Evolutionary conservation across 2,113 vertebrate genomes (phyloP), one percentile per base, ranked within the genome.

Genomic region (Austrofundulus limnaeus): DNA sequence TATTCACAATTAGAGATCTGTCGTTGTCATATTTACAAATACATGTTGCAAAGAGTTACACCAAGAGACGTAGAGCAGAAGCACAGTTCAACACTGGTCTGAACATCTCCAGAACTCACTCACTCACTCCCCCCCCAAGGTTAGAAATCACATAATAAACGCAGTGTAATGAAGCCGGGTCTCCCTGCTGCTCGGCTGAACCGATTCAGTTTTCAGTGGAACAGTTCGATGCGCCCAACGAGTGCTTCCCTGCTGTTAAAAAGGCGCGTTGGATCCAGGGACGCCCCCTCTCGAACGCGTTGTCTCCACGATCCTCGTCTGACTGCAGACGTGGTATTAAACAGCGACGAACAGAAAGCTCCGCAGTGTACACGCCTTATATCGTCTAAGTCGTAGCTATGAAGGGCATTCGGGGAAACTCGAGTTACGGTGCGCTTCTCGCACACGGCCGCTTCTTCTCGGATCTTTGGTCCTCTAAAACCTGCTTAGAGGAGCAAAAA

Each of bases 11-110:
- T 59, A 79, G 42, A 78, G 71, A 72, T 73, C 70, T 69, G 68
- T 71, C 42, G 54, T 74, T 66, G 66, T 86, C 75, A 81, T 82
- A 83, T 86, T 77, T 81, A 84, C 77, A 88, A 71, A 79, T 78
- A 77, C 75, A 85, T 78, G 51, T 70, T 77, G 69, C 69, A 80
- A 82, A 67, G 51, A 62, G 53, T 77, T 77, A 80, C 75, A 78
- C 66, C 51, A 73, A 75, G 38, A 78, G 60, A 70, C 51, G 63
- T 46, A 79, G 73, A 66, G 78, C 78, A 70, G 63, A 66, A 66
- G 76, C 64, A 70, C 49, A 62, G 65, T 60, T 72, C 75, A 75
- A 66, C 47, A 46, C 77, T 62, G 67, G 49, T 74, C 70, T 61
- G 57, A 70, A 64, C 70, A 56, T 73, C 80, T 59, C 47, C 48